These are phyloP conservation scores for Mus caroli DNA, from an alignment of 2,797 vertebrate species.

Conservation along the genomic window DNA sequence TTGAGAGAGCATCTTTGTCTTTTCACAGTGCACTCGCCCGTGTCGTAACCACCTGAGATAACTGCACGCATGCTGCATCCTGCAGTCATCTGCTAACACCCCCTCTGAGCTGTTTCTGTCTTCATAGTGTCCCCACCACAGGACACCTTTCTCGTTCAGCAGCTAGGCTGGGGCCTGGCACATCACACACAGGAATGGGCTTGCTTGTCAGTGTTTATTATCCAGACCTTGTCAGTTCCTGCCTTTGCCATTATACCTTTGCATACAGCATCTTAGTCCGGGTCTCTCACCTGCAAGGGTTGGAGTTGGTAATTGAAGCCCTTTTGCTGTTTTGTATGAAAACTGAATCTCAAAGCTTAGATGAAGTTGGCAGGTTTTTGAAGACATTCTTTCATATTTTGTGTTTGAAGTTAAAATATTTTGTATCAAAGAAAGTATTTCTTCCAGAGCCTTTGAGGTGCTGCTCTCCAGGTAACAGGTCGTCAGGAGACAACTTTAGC, in stretches of 20 bases:
- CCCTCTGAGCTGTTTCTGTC: background rate
- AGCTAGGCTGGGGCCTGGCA: background rate
- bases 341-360: conserved; percentile 53
- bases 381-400: conserved; percentile 73
- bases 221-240: conserved; percentile 37
- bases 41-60: background rate
- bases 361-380: conserved; percentile 10
- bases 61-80: background rate
- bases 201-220: background rate
- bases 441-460: conserved; percentile 29
- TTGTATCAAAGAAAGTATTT: conserved; percentile 69
- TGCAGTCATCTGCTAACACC: background rate
- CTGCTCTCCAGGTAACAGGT: conserved; percentile 10
- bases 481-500: conserved; percentile 57
- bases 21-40: conserved; percentile 11
- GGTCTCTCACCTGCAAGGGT: conserved; percentile 22
- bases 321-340: conserved; percentile 68
- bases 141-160: background rate
- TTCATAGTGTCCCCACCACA: background rate
- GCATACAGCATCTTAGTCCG: conserved; percentile 17
- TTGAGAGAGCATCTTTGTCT: background rate
- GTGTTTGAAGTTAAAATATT: conserved; percentile 71
- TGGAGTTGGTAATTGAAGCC: conserved; percentile 62
- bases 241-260: conserved; percentile 55
- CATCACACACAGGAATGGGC: background rate